Evolutionary conservation across 2,113 vertebrate species (phyloP).

Genomic region (Petrocephalus zakoni): DNA sequence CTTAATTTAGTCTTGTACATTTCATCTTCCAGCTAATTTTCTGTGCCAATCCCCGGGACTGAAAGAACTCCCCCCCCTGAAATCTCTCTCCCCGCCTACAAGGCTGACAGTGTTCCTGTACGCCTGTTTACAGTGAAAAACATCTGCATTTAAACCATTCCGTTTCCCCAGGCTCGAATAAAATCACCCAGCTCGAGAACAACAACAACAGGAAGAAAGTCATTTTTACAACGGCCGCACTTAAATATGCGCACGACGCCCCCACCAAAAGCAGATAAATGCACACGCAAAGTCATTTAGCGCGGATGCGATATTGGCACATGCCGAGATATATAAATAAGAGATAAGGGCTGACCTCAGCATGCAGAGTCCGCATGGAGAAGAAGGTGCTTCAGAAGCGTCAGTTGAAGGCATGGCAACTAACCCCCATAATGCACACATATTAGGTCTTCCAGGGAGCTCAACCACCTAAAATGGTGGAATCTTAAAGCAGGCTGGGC

Average conservation of each 20-base stretch:
- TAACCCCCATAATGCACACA: not conserved
- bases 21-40: not conserved
- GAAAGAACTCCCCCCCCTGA: not conserved
- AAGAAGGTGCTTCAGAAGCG: not conserved
- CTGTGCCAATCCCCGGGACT: not conserved
- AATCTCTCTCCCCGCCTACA: not conserved
- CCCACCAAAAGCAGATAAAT: slow-evolving; percentile 41
- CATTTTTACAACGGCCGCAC: slow-evolving; percentile 64
- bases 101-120: slow-evolving; percentile 24
- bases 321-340: not conserved
- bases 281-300: slow-evolving; percentile 32
- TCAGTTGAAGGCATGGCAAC: not conserved
- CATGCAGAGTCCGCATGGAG: not conserved
- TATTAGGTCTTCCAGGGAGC: not conserved
- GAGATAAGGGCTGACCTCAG: not conserved
- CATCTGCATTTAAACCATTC: slow-evolving; percentile 74
- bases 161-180: slow-evolving; percentile 67
- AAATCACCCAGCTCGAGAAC: slow-evolving; percentile 58
- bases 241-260: slow-evolving; percentile 54
- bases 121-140: slow-evolving; percentile 67
- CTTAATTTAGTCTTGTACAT: not conserved
- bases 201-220: slow-evolving; percentile 72
- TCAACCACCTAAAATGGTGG: not conserved
- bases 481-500: not conserved
- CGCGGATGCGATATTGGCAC: not conserved